These are phyloP conservation scores for Saguinus imperator DNA, from an alignment of 2,113 vertebrate genomes.

Conservation along the genomic window DNA sequence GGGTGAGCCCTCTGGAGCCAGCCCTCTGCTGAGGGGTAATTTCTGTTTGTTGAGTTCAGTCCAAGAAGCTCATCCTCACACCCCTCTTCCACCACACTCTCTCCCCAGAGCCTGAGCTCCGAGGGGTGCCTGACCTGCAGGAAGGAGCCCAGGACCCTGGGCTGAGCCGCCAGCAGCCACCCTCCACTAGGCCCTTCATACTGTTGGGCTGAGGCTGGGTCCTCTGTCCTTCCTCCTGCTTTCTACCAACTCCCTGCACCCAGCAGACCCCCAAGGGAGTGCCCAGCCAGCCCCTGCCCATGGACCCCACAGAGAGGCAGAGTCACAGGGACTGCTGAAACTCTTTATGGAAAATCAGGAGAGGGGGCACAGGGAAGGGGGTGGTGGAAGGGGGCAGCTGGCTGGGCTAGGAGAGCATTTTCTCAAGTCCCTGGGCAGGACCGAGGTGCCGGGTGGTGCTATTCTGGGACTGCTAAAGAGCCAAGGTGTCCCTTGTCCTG, in stretches of 20 bases:
- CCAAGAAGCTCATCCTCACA: neutral
- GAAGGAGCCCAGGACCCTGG: neutral
- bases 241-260: accelerated
- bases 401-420: neutral
- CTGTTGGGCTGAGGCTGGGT: neutral
- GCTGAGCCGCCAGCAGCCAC: neutral
- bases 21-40: neutral
- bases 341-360: neutral
- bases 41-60: neutral
- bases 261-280: neutral
- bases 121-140: neutral
- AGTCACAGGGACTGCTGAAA: neutral
- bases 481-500: no score
- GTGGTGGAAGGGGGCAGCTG: neutral
- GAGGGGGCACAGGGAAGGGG: no score
- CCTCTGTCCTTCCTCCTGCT: accelerated
- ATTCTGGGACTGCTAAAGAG: neutral
- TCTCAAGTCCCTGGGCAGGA: neutral
- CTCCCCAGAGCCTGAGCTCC: neutral
- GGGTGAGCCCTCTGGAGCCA: no score
- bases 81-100: neutral
- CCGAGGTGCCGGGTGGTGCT: no score
- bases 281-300: no score
- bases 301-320: neutral
- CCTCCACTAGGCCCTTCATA: neutral